Evolutionary conservation across 2,888 invertebrate genomes (phyloP).

Genomic region (Bruchidius siliquastri): DNA sequence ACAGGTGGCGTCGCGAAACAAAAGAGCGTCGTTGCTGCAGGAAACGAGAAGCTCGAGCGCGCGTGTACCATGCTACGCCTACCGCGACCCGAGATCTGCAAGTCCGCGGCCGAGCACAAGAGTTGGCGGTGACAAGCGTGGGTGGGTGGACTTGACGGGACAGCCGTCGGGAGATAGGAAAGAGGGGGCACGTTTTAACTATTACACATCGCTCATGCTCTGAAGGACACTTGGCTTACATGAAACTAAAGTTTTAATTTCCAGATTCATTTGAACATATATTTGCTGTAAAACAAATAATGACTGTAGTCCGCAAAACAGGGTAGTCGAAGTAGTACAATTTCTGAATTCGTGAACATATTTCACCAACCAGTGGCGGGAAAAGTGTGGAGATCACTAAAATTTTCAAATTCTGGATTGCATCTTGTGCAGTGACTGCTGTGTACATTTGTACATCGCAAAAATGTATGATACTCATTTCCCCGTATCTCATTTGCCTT

Average conservation of each 20-base stretch:
- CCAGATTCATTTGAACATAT: too few species aligned
- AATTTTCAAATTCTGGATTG: too few species aligned
- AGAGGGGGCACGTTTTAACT: neutral
- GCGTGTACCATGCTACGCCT: neutral
- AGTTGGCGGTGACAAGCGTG: neutral
- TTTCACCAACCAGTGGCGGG: too few species aligned
- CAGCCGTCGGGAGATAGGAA: neutral
- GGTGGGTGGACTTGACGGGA: neutral
- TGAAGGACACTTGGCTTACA: neutral
- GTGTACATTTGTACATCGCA: too few species aligned
- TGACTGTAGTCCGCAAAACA: too few species aligned
- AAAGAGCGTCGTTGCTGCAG: neutral
- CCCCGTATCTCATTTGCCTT: too few species aligned
- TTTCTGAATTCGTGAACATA: too few species aligned
- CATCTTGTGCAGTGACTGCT: too few species aligned
- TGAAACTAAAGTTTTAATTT: neutral
- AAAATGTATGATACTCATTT: too few species aligned
- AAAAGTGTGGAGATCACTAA: too few species aligned
- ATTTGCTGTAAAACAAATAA: too few species aligned
- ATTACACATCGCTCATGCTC: neutral
- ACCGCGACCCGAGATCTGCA: neutral
- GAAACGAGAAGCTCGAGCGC: neutral
- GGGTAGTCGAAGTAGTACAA: too few species aligned
- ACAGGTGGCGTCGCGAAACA: neutral
- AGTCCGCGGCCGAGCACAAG: neutral